These are phyloP conservation scores for Phoebastria nigripes DNA, from an alignment of 2,797 vertebrate genomes.

Conservation along the genomic window DNA sequence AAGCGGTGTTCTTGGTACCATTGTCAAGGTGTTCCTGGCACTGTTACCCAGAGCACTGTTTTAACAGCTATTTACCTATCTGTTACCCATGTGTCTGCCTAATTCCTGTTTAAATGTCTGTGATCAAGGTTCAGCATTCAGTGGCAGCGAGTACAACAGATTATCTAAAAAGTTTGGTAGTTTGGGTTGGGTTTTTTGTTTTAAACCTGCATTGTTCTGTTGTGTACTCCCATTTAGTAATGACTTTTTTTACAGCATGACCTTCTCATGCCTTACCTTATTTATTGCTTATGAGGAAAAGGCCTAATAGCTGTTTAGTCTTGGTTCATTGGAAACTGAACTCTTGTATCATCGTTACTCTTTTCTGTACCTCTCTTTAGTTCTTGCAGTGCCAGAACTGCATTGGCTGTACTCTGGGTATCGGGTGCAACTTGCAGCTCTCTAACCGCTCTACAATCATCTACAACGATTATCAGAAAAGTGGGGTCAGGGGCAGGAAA, in stretches of 20 bases:
- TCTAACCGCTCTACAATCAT: fast-evolving
- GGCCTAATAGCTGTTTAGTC: background rate
- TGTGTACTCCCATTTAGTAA: background rate
- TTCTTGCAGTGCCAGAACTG: background rate
- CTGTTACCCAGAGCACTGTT: background rate
- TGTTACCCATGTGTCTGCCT: background rate
- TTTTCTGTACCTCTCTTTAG: background rate
- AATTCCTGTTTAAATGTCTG: background rate
- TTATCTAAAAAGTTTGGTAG: background rate
- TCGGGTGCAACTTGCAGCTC: fast-evolving
- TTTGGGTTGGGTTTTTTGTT: background rate
- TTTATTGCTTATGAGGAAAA: background rate
- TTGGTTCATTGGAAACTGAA: background rate
- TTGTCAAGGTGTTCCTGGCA: background rate
- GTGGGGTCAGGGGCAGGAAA: background rate
- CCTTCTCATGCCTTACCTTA: background rate
- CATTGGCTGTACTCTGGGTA: too few relatives aligned
- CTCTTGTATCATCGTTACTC: fast-evolving
- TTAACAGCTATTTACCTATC: fast-evolving
- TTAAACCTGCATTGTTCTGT: background rate
- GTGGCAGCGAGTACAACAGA: background rate
- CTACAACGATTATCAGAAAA: background rate
- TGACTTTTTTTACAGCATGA: background rate
- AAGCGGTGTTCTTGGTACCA: background rate
- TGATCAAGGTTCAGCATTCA: background rate